Evolutionary conservation across 2,888 invertebrate species (phyloP), one percentile per base, ranked within the genome.

Genomic region (Lathronympha strigana): DNA sequence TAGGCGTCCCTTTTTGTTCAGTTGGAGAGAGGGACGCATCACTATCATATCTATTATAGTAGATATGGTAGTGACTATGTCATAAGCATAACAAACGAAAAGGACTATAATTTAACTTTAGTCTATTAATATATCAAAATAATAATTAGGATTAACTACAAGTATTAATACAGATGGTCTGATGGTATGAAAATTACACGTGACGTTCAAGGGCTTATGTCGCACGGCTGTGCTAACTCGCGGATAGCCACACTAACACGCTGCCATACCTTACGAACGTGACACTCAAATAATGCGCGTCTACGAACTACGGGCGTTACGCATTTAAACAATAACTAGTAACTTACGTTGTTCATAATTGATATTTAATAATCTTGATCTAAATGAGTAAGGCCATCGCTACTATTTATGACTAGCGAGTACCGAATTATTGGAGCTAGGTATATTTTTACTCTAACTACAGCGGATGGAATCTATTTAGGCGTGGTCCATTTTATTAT

Each of bases 191-290:
- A 21, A 1, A 13, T 8, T 23, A 25, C 54, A 40, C 40, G 54
- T 40, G 38, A 54, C 33, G 15, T 15, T 45, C 61, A 62, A 62
- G 53, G 62, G 62, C 62, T 54, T 8, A 25, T 13, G 47, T 54
- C 25, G 36, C 62, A 54, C 54, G 36, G 36, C 8, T 6, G 23
- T 61, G 61, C 33, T 61, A 61, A 61, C 61, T 43, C 55, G 40
- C 43, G 55, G 40, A 38, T 3, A 15, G 54, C 17, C 25, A 25
- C 25, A 25, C 40, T 25, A 40, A 40, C 17, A 40, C 6, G 38
- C 25, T 13, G 25, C 25, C 54, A 11, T 11, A 17, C 25, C 25
- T 25, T 8, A 40, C 25, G 11, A 55, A 38, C 25, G 19, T 55
- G 28, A 40, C 28, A 25, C 55, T 55, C 55, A 19, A 28, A 55